Evolutionary conservation across 2,888 invertebrate species (phyloP), one percentile per base, ranked within the genome.

Genomic region (Scrobipalpa costella): DNA sequence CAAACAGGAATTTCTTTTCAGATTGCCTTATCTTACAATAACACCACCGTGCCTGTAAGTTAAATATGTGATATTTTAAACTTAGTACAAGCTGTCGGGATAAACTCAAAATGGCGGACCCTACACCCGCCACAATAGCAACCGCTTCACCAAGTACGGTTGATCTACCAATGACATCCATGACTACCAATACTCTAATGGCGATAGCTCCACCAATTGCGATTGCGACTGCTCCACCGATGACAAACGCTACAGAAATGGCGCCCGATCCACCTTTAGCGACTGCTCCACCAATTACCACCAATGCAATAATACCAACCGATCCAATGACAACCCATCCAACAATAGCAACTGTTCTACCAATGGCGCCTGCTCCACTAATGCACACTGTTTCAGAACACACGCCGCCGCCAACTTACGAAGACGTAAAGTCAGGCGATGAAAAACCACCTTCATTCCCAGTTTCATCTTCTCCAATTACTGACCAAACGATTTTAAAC

Each of bases 1-100:
- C n/a, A 52, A 27, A 33, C n/a, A 34, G 11, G n/a, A 55, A 27
- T 55, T 55, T 55, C 55, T 55, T 55, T 55, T 55, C 55, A 55
- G 55, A 55, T 55, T 55, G 33, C 33, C 21, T n/a, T 55, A 13
- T 13, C 55, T n/a, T n/a, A n/a, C n/a, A n/a, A n/a, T n/a, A 9
- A 55, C 33, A 33, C 3, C 33, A 13, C 6, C 40, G 13, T 11
- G 40, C 40, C n/a, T 40, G 40, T 40, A 40, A 40, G 40, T 40
- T 40, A 40, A 40, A n/a, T 6, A 13, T 1, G 11, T 13, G 3
- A 9, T 40, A 40, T 40, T 6, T 6, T 13, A 40, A 13, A 13
- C 2, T 3, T 40, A 40, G 13, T 38, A 1, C 38, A 38, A 38
- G 11, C 38, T 38, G 9, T 38, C 7, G 9, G 11, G 13, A 40